Base-by-base conservation (phyloP, 2,113 vertebrate genomes). In the Erythrocercus mccallii region DNA sequence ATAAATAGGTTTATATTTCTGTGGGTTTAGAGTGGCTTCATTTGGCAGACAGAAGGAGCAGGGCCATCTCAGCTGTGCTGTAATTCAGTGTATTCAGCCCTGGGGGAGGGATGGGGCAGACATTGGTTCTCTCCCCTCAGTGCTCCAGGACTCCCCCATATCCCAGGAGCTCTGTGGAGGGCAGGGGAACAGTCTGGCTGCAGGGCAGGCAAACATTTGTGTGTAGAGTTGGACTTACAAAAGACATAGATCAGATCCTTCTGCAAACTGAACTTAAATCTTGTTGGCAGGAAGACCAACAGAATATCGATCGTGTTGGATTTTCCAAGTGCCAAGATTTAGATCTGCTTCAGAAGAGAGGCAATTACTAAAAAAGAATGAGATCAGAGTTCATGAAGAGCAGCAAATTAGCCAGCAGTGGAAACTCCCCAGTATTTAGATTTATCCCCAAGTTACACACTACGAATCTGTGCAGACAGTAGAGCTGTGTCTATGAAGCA, bases 241-340 rank as follows among this genome's bases (percentile, higher is more conserved):
- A 42, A 66, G 57, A 71, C 31, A 58, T 15, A 64, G 27, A 74
- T 62, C 28, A 62, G 61, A 62, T 58, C 51, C 60, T 31, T 40
- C 57, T 60, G 79, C 57, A 93, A 92, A 76, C 15, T 5, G 21
- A 33, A 45, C 25, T 69, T 92, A 72, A 90, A 88, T 80, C 80
- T 90, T 80, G 68, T 40, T 88, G 83, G 35, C 79, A 94, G 76
- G 48, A 77, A 66, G 54, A 80, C 61, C 71, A 90, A 82, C 44
- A 65, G 51, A 62, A 8, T 95, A 92, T 90, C 0, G 4, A 92
- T 77, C 5, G 7, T 13, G n/a, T 10, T 40, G 71, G 66, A 28
- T 69, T 65, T 86, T 68, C 89, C 86, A 80, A 28, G 11, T 12
- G 9, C 20, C 48, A 91, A 69, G 91, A 83, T 80, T 88, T 77